A percentile compares a stretch with the other conserved stretches of the same genome.
Conservation (phyloP, 2,888 invertebrate species). For the Tanypteryx hageni region DNA sequence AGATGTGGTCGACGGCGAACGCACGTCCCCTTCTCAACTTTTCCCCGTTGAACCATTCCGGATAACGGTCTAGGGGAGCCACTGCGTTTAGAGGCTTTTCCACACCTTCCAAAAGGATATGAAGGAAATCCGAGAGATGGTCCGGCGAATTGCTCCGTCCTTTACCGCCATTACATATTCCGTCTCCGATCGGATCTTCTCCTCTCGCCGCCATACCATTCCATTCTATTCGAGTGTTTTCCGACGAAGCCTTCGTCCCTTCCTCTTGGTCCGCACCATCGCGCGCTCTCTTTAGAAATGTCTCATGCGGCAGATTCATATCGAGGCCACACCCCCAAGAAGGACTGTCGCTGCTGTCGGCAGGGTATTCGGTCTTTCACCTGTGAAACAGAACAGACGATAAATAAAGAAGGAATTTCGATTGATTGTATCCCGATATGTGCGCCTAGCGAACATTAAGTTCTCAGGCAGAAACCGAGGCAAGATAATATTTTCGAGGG, state of each 20-base stretch:
- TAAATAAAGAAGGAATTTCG: too few relatives aligned
- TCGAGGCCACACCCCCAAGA: too few relatives aligned
- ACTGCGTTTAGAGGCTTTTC: conserved; percentile 9
- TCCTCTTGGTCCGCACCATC: background rate
- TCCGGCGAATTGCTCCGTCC: background rate
- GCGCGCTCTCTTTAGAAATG: background rate
- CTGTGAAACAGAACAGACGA: too few relatives aligned
- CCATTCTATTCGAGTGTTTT: background rate
- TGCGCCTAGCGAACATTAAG: too few relatives aligned
- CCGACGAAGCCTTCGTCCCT: background rate
- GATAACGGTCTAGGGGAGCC: conserved; percentile 67
- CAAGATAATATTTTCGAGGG: too few relatives aligned
- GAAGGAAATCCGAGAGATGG: conserved; percentile 32
- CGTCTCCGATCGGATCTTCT: background rate
- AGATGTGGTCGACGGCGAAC: conserved; percentile 74
- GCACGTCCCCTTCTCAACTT: conserved; percentile 75
- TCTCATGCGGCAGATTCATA: background rate
- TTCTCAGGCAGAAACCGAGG: too few relatives aligned
- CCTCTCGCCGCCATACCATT: background rate
- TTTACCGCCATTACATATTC: background rate
- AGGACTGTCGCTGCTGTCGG: too few relatives aligned
- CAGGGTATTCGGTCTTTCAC: too few relatives aligned
- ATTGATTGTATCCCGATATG: too few relatives aligned
- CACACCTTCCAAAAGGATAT: conserved; percentile 24
- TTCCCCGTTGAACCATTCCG: conserved; percentile 74